These are phyloP conservation scores for Ptilodon capucinus DNA, from an alignment of 2,888 invertebrate genomes.

Conservation along the genomic window DNA sequence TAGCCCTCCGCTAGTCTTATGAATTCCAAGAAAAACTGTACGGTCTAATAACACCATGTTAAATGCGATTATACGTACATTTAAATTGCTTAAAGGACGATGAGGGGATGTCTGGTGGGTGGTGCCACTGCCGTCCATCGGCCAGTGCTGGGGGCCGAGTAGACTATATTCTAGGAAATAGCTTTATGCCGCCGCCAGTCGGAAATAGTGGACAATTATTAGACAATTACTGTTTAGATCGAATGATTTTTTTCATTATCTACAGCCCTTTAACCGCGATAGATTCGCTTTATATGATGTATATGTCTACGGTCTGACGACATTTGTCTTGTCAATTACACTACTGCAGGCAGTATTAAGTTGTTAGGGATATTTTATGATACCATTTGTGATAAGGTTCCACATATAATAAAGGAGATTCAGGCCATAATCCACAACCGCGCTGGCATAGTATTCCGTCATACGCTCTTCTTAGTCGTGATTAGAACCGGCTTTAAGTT, in stretches of 20 bases:
- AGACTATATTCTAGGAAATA: slow-evolving; percentile 68
- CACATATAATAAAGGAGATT: too few relatives aligned
- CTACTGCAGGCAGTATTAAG: too few relatives aligned
- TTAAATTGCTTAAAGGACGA: slow-evolving; percentile 50
- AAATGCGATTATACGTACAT: slow-evolving; percentile 10
- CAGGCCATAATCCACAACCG: too few relatives aligned
- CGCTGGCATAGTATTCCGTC: too few relatives aligned
- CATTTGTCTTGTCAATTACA: too few relatives aligned
- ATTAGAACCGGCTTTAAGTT: too few relatives aligned
- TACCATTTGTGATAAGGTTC: too few relatives aligned
- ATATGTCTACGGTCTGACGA: too few relatives aligned
- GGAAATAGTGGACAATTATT: slow-evolving; percentile 67
- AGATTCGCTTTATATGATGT: neutral
- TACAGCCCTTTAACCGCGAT: slow-evolving; percentile 2
- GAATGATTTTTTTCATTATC: slow-evolving; percentile 27
- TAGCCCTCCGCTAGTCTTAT: neutral
- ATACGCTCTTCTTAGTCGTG: too few relatives aligned
- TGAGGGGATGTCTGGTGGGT: slow-evolving; percentile 64
- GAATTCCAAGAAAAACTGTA: neutral
- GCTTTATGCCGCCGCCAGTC: slow-evolving; percentile 43
- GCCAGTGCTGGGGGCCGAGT: slow-evolving; percentile 25
- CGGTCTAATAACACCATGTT: neutral
- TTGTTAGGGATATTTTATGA: too few relatives aligned
- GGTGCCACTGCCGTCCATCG: slow-evolving; percentile 28
- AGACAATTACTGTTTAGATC: slow-evolving; percentile 32